A percentile compares a stretch with the other conserved stretches of the same genome.
Evolutionary conservation across 2,797 vertebrate species (phyloP).

Genomic region (Tauraco hartlaubi): DNA sequence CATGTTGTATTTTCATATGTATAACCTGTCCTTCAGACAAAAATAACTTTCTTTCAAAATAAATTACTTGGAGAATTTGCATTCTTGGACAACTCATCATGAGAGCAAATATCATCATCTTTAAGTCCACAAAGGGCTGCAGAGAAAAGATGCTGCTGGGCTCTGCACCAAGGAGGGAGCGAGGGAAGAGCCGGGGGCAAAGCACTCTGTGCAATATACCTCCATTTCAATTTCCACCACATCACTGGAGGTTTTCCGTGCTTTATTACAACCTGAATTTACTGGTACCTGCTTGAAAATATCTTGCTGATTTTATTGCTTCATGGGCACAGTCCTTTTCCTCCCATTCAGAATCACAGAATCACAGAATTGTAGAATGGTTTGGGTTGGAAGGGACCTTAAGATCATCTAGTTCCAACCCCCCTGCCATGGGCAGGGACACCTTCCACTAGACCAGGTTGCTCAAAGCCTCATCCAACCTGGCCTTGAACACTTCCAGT

Average conservation of each 20-base stretch:
- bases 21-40: constrained; percentile 8
- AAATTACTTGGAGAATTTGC: constrained; percentile 5
- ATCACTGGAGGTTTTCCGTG: background rate
- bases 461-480: no score
- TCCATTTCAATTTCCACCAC: background rate
- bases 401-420: no score
- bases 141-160: background rate
- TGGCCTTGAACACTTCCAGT: no score
- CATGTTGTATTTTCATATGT: background rate
- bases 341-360: background rate
- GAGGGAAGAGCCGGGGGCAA: background rate
- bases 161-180: background rate
- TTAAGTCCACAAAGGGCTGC: background rate
- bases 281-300: background rate
- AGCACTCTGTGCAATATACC: background rate
- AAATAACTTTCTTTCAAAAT: constrained; percentile 24
- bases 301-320: background rate
- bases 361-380: no score
- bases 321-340: background rate
- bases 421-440: no score
- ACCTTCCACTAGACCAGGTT: no score
- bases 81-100: background rate
- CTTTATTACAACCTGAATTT: background rate
- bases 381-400: no score
- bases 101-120: background rate